phyloP scores from a whole-genome alignment of 2,888 invertebrate species.

The Diarsia dahlii region DNA sequence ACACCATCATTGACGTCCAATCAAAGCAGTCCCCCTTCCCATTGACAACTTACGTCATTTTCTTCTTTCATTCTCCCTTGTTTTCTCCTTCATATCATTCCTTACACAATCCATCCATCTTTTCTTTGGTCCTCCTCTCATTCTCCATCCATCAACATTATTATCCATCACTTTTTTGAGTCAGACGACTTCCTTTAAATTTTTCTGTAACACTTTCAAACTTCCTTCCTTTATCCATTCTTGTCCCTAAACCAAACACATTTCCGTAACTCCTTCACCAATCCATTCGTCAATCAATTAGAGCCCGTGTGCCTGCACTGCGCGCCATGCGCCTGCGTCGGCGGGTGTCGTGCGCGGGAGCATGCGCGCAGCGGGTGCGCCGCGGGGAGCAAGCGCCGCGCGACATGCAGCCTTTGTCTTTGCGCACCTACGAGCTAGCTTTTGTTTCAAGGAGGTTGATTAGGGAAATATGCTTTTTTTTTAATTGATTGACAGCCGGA shows the following conservation, averaged over 20 bases:
- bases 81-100: too few species aligned
- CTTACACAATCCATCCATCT: too few species aligned
- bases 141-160: too few species aligned
- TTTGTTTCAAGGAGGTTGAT: constrained; percentile 34
- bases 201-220: too few species aligned
- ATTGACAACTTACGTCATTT: too few species aligned
- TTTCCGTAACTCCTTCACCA: constrained; percentile 23
- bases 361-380: constrained; percentile 60
- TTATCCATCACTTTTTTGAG: too few species aligned
- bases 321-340: constrained; percentile 40
- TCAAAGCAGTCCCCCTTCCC: too few species aligned
- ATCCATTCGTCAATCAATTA: constrained; percentile 61
- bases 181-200: too few species aligned
- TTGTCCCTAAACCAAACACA: constrained; percentile 4
- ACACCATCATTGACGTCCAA: too few species aligned
- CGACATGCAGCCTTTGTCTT: constrained; percentile 67
- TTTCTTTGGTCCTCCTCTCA: too few species aligned
- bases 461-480: constrained; percentile 30
- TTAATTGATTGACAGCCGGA: neutral
- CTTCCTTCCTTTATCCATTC: too few species aligned
- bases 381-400: constrained; percentile 59
- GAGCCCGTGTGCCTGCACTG: neutral
- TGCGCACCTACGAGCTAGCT: constrained; percentile 65
- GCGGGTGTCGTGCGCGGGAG: constrained; percentile 56
- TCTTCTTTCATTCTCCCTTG: too few species aligned